phyloP scores from a whole-genome alignment of 2,113 vertebrate genomes.

The Steatornis caripensis region DNA sequence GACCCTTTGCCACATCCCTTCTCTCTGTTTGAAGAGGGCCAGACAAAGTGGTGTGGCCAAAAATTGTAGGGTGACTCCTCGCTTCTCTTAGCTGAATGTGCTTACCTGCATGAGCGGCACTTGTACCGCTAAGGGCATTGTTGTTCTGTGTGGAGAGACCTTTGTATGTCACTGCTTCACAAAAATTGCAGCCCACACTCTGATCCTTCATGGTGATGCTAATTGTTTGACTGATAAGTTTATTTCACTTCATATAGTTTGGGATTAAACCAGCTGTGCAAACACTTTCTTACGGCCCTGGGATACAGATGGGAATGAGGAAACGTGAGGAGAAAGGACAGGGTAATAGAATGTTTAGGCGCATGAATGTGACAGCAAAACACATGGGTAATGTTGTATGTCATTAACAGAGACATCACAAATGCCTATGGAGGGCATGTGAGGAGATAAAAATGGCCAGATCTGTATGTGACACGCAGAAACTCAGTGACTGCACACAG shows the following conservation, averaged over 20 bases:
- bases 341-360: not conserved
- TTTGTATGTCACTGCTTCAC: not conserved
- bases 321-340: not conserved
- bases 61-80: not conserved
- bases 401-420: not conserved
- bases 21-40: not conserved
- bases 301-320: not conserved
- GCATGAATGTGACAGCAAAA: not conserved
- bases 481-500: not conserved
- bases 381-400: rapidly evolving
- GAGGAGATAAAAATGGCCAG: not conserved
- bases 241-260: not conserved
- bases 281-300: not conserved
- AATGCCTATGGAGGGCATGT: not conserved
- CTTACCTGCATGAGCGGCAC: rapidly evolving
- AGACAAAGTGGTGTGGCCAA: not conserved
- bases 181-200: not conserved
- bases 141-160: not conserved
- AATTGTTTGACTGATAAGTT: not conserved
- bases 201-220: not conserved
- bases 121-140: rapidly evolving
- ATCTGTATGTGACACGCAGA: not conserved
- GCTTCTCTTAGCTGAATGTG: not conserved
- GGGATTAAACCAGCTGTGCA: not conserved
- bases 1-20: rapidly evolving